A percentile compares a stretch with the other conserved stretches of the same genome.
These are phyloP conservation scores for Apis florea DNA, from an alignment of 1,140 invertebrate genomes.

Conservation along the genomic window DNA sequence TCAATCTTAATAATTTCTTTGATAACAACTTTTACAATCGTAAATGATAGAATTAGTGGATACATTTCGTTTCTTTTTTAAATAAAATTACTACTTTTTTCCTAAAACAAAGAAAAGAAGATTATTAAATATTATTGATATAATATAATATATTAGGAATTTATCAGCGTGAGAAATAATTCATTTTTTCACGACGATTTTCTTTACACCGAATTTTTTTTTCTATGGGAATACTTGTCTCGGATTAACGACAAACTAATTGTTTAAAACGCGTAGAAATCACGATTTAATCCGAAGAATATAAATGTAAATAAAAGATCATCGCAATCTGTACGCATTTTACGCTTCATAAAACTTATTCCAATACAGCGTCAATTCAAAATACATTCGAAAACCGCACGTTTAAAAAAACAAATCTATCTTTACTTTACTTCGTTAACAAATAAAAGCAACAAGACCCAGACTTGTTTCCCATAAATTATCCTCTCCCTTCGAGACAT, in stretches of 20 bases:
- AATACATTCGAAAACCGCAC: not conserved
- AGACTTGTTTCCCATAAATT: not conserved
- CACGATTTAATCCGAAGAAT: conserved; percentile 22
- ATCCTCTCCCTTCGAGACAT: not conserved
- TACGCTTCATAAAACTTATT: conserved; percentile 36
- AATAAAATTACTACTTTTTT: too few species aligned
- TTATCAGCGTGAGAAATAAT: not conserved
- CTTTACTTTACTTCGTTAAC: not conserved
- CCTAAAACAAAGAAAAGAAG: too few species aligned
- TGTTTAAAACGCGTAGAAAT: conserved; percentile 47
- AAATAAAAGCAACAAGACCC: not conserved
- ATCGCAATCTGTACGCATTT: conserved; percentile 22
- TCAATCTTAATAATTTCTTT: too few species aligned
- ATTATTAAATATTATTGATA: too few species aligned
- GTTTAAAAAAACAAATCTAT: not conserved
- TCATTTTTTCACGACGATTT: conserved; percentile 11
- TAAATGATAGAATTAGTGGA: too few species aligned
- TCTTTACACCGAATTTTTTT: not conserved
- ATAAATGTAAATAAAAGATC: not conserved
- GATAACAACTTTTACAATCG: too few species aligned
- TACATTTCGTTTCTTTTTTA: too few species aligned
- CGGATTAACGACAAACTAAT: conserved; percentile 34
- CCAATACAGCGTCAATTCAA: not conserved
- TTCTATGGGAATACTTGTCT: conserved; percentile 14
- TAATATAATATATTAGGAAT: conserved; percentile 1